Conservation (phyloP, 2,113 vertebrate species). For the Datnioides undecimradiatus region DNA sequence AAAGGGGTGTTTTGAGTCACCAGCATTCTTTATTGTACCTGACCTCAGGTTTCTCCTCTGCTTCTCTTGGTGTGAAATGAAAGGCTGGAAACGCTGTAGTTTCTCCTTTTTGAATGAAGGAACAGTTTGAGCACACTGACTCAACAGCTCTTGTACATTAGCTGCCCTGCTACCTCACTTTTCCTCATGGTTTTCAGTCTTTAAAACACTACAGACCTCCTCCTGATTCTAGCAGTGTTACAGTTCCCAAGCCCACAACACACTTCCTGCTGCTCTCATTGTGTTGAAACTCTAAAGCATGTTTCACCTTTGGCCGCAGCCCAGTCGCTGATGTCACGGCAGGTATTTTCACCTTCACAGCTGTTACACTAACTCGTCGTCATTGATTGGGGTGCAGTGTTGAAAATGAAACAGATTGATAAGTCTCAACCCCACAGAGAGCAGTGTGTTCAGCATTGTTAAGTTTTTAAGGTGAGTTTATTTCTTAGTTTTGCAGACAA, state of each 20-base stretch:
- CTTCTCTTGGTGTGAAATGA: background rate
- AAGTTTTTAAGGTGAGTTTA: background rate
- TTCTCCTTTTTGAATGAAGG: background rate
- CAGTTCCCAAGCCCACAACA: constrained; percentile 5
- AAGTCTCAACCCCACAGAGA: background rate
- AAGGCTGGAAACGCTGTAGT: background rate
- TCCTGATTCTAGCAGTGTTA: constrained; percentile 6
- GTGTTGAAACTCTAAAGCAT: background rate
- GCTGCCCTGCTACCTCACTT: constrained; percentile 53
- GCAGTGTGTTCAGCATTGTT: background rate
- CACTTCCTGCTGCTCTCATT: background rate
- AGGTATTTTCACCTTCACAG: background rate
- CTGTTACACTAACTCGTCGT: background rate
- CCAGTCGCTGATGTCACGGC: background rate
- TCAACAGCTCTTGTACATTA: background rate
- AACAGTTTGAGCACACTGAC: background rate
- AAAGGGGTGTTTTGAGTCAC: background rate
- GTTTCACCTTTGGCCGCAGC: background rate
- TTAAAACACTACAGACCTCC: constrained; percentile 5
- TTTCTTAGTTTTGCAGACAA: background rate
- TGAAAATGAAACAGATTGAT: no score
- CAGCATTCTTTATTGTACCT: constrained; percentile 28
- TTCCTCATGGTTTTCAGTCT: background rate
- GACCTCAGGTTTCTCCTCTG: constrained; percentile 21
- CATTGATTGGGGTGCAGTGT: background rate